Evolutionary conservation across 1,140 invertebrate genomes (phyloP).

Genomic region (Panonychus citri): DNA sequence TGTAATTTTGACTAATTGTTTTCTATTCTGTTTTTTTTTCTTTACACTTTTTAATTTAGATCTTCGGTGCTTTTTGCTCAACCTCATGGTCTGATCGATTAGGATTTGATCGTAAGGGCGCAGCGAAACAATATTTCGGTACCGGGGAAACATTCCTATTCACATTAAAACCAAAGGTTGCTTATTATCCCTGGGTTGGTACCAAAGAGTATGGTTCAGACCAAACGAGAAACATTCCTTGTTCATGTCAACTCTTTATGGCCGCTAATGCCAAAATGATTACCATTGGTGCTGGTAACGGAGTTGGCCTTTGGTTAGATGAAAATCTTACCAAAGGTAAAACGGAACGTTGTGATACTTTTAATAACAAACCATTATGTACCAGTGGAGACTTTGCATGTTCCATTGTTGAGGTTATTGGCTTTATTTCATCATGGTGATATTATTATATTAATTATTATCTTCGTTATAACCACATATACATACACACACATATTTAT

Average conservation of each 20-base stretch:
- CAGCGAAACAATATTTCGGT: conserved; percentile 67
- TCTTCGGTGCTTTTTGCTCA: conserved; percentile 29
- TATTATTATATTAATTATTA: no score
- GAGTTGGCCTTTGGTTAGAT: conserved; percentile 75
- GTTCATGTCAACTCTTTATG: conserved; percentile 80
- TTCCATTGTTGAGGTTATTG: conserved; percentile 75
- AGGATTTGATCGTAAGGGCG: conserved; percentile 59
- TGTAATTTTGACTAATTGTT: neutral
- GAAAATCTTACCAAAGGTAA: conserved; percentile 79
- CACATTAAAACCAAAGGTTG: conserved; percentile 55
- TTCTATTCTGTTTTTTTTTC: neutral
- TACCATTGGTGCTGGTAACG: conserved; percentile 79
- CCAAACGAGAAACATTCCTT: conserved; percentile 18
- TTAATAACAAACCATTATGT: conserved; percentile 79
- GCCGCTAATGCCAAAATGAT: conserved; percentile 53
- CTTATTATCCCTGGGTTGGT: conserved; percentile 80
- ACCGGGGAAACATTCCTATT: conserved; percentile 92
- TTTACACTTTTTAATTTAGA: conserved; percentile 12
- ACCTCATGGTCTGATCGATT: conserved; percentile 33
- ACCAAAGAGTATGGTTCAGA: conserved; percentile 29
- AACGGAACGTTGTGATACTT: conserved; percentile 73
- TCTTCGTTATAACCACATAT: no score
- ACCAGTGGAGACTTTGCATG: conserved; percentile 62
- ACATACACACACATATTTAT: no score
- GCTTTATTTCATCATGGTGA: conserved; percentile 31